Evolutionary conservation across 2,888 invertebrate genomes (phyloP), one percentile per base, ranked within the genome.

Genomic region (Lycophotia porphyrea): DNA sequence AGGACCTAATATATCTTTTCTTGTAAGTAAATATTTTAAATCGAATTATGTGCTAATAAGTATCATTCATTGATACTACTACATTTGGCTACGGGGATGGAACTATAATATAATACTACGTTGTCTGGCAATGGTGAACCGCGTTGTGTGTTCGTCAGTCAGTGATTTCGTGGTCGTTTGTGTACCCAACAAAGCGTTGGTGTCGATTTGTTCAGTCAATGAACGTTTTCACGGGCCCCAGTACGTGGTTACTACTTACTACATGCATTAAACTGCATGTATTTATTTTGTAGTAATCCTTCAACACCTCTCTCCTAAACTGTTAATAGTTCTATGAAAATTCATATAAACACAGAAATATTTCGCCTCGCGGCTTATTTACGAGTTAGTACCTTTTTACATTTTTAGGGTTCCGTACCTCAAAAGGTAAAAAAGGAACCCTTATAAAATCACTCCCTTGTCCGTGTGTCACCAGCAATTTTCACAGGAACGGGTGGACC

Each of bases 121-220:
- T 66, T 73, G 73, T 78, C 80, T 80, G 77, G 75, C 70, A 72
- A 76, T 68, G 65, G 75, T 58, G 49, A 73, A 74, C 80, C 76
- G 74, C 70, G 74, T 74, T 72, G 80, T 80, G 74, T 69, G 76
- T 73, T 80, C 55, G 66, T 64, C 71, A 64, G 77, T 69, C 77
- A 73, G 80, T 67, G 72, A 78, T 77, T 80, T 70, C 76, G 75
- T 80, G 76, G 69, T 83, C 68, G 63, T 80, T 80, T 76, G 74
- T 84, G 39, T 52, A 75, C 71, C 49, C 71, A 82, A 81, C 85
- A 85, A 81, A 74, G 73, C 78, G 82, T 73, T 65, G 64, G 64
- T 73, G 82, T 76, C 60, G 76, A 71, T 82, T 84, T 61, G 63
- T 85, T 81, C 82, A 69, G 71, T 71, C 82, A 74, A 82, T 76